A percentile compares a stretch with the other conserved stretches of the same genome.
These are phyloP conservation scores for Drosophila subpulchrella DNA, from an alignment of 1,140 invertebrate species.

Conservation along the genomic window DNA sequence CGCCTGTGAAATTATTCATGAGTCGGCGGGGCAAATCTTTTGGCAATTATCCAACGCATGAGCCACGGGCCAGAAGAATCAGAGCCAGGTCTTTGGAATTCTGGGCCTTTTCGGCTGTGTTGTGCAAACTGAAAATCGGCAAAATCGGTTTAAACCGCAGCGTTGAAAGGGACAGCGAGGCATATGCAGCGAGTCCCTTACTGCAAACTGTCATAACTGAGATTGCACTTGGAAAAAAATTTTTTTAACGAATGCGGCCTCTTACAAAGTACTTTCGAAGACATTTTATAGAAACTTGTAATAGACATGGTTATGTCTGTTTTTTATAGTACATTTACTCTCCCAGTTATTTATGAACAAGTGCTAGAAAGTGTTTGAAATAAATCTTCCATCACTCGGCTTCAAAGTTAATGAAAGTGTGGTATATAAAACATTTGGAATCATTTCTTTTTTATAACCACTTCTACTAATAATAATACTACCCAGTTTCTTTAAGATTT, in stretches of 20 bases:
- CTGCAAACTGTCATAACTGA: constrained; percentile 29
- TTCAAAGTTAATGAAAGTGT: too few species aligned
- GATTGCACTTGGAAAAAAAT: constrained; percentile 11
- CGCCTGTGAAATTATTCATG: constrained; percentile 73
- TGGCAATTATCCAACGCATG: constrained; percentile 61
- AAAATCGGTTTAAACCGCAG: constrained; percentile 76
- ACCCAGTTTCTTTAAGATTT: too few species aligned
- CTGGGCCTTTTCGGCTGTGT: constrained; percentile 18
- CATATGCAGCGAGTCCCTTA: constrained; percentile 22
- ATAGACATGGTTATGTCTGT: too few species aligned
- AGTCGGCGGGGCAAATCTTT: constrained; percentile 65
- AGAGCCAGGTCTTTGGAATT: neutral
- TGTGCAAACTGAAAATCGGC: constrained; percentile 58
- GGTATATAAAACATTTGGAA: too few species aligned
- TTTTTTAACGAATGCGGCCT: too few species aligned
- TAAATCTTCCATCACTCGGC: too few species aligned
- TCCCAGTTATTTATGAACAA: too few species aligned
- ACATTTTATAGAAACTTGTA: too few species aligned
- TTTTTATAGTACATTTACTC: too few species aligned
- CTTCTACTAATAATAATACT: too few species aligned
- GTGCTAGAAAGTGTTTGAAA: too few species aligned
- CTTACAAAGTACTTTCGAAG: neutral
- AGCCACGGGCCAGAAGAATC: constrained; percentile 5
- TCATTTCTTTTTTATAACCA: too few species aligned
- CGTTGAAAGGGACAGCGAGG: constrained; percentile 67